Evolutionary conservation across 2,888 invertebrate genomes (phyloP).

Genomic region (Ecdyonurus torrentis): DNA sequence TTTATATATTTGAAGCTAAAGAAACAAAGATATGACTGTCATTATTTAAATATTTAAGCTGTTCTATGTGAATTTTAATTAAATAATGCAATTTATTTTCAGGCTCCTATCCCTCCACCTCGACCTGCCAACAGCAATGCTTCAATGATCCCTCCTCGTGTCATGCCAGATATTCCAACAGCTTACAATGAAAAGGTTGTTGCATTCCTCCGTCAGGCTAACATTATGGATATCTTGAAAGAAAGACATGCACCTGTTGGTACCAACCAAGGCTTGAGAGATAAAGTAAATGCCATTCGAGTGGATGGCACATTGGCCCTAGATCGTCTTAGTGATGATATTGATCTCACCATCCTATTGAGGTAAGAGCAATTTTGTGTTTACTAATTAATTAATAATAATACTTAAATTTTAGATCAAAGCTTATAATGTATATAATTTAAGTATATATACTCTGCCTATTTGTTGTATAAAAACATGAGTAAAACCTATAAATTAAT

Average conservation of each 20-base stretch:
- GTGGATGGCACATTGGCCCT: conserved; percentile 80
- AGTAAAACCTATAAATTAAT: too few species aligned
- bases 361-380: conserved; percentile 48
- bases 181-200: conserved; percentile 91
- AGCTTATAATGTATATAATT: too few species aligned
- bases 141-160: conserved; percentile 23
- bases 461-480: too few species aligned
- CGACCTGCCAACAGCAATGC: conserved; percentile 30
- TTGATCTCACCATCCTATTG: conserved; percentile 81
- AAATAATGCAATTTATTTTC: conserved; percentile 15
- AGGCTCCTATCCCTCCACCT: conserved; percentile 63
- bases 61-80: neutral
- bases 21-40: neutral
- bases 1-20: too few species aligned
- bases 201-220: conserved; percentile 86
- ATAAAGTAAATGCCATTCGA: conserved; percentile 71
- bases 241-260: conserved; percentile 61
- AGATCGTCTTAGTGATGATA: conserved; percentile 73
- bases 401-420: too few species aligned
- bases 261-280: conserved; percentile 54
- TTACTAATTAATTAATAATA: too few species aligned
- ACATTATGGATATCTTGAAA: conserved; percentile 78
- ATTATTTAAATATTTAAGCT: neutral
- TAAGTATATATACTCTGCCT: too few species aligned
- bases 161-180: conserved; percentile 48